Base-by-base conservation (phyloP, 2,888 invertebrate species). In the Melipona bicolor region DNA sequence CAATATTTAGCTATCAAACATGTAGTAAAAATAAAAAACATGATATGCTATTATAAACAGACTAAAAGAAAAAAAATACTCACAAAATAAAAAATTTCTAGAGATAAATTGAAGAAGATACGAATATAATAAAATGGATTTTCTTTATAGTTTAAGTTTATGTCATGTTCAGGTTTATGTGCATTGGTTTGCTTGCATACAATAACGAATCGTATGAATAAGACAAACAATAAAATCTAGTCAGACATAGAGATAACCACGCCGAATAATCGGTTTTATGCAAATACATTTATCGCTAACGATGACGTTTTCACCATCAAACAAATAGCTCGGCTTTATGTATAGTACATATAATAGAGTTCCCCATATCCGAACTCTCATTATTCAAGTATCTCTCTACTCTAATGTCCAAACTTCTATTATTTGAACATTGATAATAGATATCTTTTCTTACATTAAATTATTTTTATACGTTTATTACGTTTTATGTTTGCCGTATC, bases 241-340 rank as follows among this genome's bases (percentile, higher is more conserved):
- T 15, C 64, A 77, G 21, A 67, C 65, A 19, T 13, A 15, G 17
- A 0, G 84, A 88, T 86, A 88, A 87, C 65, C 72, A 65, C 64
- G 24, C 21, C 24, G 61, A 67, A 75, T 49, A 49, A 61, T 75
- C 49, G n/a, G 21, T 75, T 62, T 81, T 70, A 36, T 62, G 32
- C 68, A 89, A 87, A 89, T 59, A 86, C 24, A 36, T 43, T 81
- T 81, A 86, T 89, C 79, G 24, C 36, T 49, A 17, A 32, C n/a
- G 21, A 50, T 78, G 77, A 79, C 79, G 67, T 61, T 56, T 56
- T n/a, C 21, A 52, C 24, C 27, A 65, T 50, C 19, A 59, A 21
- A 19, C n/a, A 74, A 24, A 32, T 49, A 27, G 62, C 24, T 27
- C 62, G 5, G n/a, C 49, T 70, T 64, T 61, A 24, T 11, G 13